Percentiles rank a stretch among this genome's conserved stretches.
Conservation (phyloP, 1,140 invertebrate species). For the Drosophila sulfurigaster region DNA sequence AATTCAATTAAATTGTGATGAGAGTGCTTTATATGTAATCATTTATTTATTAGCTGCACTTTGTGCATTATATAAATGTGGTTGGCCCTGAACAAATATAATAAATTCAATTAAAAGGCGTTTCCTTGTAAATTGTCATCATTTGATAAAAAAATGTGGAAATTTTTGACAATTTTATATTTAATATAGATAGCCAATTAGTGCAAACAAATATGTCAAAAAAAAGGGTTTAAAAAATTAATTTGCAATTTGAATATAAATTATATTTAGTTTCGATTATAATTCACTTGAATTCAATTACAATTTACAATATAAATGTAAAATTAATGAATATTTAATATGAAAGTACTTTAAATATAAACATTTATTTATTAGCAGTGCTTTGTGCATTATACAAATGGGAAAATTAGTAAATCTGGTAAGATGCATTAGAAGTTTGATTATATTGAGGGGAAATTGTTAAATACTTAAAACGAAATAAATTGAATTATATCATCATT, state of each 20-base stretch:
- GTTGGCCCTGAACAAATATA: not conserved
- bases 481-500: not conserved
- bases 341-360: no score
- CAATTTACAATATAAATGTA: no score
- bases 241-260: no score
- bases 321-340: no score
- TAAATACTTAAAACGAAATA: constrained; percentile 4
- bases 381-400: not conserved
- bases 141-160: no score
- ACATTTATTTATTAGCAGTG: no score
- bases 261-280: no score
- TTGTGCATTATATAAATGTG: not conserved
- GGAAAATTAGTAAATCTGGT: constrained; percentile 8
- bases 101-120: not conserved
- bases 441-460: no score
- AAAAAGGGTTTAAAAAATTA: no score
- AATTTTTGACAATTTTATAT: no score
- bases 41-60: constrained; percentile 3
- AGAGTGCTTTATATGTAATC: not conserved
- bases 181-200: not conserved
- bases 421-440: not conserved
- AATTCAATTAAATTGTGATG: not conserved
- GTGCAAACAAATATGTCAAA: not conserved
- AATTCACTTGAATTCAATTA: no score
- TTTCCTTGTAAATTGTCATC: not conserved